Evolutionary conservation across 2,888 invertebrate genomes (phyloP), one percentile per base, ranked within the genome.

Genomic region (Tiphia femorata): DNA sequence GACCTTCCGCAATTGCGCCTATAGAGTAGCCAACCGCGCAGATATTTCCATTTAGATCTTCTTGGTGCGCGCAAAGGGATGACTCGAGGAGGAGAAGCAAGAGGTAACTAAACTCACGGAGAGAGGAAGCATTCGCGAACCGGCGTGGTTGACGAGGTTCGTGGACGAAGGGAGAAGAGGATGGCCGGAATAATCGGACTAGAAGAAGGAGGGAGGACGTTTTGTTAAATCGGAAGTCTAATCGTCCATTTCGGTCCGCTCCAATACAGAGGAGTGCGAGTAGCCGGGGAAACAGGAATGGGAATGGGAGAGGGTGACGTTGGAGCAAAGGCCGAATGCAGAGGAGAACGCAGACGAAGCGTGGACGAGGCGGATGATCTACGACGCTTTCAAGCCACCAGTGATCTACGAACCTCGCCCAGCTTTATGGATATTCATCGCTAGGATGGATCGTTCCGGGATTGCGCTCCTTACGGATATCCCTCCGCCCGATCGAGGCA

Each of bases 381-480:
- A 64, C 48, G 54, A 43, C 52, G 56, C 51, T 54, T 67, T 62
- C 62, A 52, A n/a, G 42, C 49, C 33, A 23, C 30, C 38, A 53
- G 48, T 60, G 62, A 70, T 70, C 62, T 67, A 64, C 60, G 52
- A 49, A 55, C 30, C 49, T 49, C 20, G 33, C 5, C 17, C 33
- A 44, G 44, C 50, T 48, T 64, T 69, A 67, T 64, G 64, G 69
- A 69, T 70, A 67, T 62, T 62, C 62, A 60, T 57, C 49, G 49
- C 56, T 29, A 29, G 57, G 49, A 69, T 62, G 62, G 56, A 69
- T 64, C 58, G 58, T 42, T 10, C 17, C 20, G 53, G 61, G 35
- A 60, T 58, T 56, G 51, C 49, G 49, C 35, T 56, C 48, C 53
- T 53, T 51, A 33, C 33, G 44, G 35, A 50, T 33, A 52, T 48